Evolutionary conservation across 2,888 invertebrate species (phyloP).

Genomic region (Cremastinae sp.): DNA sequence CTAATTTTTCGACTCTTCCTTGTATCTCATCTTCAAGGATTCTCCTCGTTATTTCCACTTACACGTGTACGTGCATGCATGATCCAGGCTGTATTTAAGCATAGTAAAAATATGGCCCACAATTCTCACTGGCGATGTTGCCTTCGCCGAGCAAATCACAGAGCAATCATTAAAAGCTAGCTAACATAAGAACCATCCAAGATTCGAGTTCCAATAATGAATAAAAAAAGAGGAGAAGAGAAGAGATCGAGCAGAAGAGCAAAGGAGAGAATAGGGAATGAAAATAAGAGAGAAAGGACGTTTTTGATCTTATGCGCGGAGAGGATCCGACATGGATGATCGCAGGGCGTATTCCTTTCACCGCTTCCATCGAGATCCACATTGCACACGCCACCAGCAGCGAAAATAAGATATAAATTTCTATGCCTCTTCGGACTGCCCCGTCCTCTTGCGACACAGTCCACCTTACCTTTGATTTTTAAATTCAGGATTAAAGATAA

Average conservation of each 20-base stretch:
- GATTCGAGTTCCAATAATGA: constrained; percentile 25
- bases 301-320: constrained; percentile 47
- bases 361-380: constrained; percentile 60
- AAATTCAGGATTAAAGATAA: constrained; percentile 7
- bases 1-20: too few relatives aligned
- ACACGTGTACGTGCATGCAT: constrained; percentile 13
- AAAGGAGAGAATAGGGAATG: constrained; percentile 16
- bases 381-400: constrained; percentile 11
- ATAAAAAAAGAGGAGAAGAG: constrained; percentile 12
- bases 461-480: constrained; percentile 19
- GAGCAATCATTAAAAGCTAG: constrained; percentile 64
- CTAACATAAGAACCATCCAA: constrained; percentile 49
- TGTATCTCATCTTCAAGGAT: not conserved
- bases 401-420: constrained; percentile 47
- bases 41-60: constrained; percentile 1
- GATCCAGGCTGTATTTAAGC: constrained; percentile 16
- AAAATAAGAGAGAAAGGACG: constrained; percentile 37
- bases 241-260: not conserved
- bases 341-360: constrained; percentile 78
- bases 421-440: constrained; percentile 53
- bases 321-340: constrained; percentile 72
- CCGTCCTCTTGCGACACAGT: constrained; percentile 67
- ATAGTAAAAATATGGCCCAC: constrained; percentile 36
- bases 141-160: constrained; percentile 54
- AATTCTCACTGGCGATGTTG: constrained; percentile 44